phyloP scores from a whole-genome alignment of 2,113 vertebrate genomes.

The Centropus bengalensis region DNA sequence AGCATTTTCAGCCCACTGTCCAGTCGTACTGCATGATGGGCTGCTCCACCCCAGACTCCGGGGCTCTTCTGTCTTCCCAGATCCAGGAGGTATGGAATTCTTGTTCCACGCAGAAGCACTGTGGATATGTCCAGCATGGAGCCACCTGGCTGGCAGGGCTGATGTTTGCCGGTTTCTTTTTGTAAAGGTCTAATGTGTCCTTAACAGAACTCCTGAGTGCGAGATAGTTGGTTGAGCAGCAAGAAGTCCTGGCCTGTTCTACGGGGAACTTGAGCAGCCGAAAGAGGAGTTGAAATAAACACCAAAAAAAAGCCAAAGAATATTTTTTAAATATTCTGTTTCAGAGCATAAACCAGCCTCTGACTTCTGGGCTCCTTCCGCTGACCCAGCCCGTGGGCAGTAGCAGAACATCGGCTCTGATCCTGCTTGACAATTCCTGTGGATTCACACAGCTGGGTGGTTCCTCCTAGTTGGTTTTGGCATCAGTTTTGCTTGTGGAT shows the following conservation, averaged over 20 bases:
- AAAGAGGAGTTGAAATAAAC: neutral
- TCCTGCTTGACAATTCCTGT: neutral
- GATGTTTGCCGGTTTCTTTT: neutral
- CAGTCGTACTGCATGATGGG: neutral
- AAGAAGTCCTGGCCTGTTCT: neutral
- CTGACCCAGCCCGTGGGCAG: neutral
- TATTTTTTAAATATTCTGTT: neutral
- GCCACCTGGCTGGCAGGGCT: neutral
- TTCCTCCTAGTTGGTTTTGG: conserved; percentile 20
- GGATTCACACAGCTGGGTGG: neutral
- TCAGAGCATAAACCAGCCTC: neutral
- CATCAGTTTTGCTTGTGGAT: neutral
- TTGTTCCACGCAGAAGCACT: neutral
- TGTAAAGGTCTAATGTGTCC: neutral
- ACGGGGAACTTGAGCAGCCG: conserved; percentile 10
- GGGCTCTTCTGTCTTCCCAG: neutral
- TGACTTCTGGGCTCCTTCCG: neutral
- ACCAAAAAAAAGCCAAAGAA: neutral
- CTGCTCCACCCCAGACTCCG: neutral
- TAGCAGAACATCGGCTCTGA: neutral
- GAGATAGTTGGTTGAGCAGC: neutral
- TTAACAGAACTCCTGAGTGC: neutral
- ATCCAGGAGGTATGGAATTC: neutral
- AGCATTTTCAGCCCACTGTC: neutral
- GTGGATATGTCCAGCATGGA: neutral